Base-by-base conservation (phyloP, 1,140 invertebrate species). In the Bombus affinis region DNA sequence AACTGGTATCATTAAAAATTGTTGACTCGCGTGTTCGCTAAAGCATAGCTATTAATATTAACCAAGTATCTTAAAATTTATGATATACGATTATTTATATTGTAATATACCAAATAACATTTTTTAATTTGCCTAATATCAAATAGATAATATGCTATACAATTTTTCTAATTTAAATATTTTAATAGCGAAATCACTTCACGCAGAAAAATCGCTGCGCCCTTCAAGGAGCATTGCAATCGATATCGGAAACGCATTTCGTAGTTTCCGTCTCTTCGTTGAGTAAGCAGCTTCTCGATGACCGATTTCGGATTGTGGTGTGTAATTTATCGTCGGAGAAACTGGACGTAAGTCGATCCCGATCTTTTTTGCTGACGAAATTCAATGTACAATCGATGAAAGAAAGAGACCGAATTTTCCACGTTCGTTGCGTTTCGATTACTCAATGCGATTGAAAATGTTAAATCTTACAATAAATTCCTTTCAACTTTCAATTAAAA, bases 281-380 rank as follows among this genome's bases (percentile, higher is more conserved):
- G 79, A 72, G 42, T 42, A 42, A 71, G 68, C n/a, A 62, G 65
- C 70, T 73, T 65, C 37, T 44, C 70, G 39, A 4, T 81, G 80
- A 81, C 70, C 70, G 80, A 81, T 81, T 73, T 81, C 70, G 22
- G 13, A 44, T 73, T 53, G 47, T 35, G 70, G 80, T 65, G 53
- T 81, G 80, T 73, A 81, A 81, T 81, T 81, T 47, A 73, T 73
- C 70, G 53, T 72, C 59, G 39, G 80, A 73, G 80, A 81, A 81
- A 81, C 80, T 81, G 53, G 80, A 62, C 53, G 80, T 81, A 81
- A 81, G 70, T 42, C 53, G 80, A 81, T 59, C 47, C 47, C 59
- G 53, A 62, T 72, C 44, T 39, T 73, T 81, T 74, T 71, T 57
- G 28, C 71, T 32, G 39, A 37, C 6, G 70, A 73, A 62, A 73